Conservation (phyloP, 2,113 vertebrate genomes). For the Calyptommatus sinebrachiatus region DNA sequence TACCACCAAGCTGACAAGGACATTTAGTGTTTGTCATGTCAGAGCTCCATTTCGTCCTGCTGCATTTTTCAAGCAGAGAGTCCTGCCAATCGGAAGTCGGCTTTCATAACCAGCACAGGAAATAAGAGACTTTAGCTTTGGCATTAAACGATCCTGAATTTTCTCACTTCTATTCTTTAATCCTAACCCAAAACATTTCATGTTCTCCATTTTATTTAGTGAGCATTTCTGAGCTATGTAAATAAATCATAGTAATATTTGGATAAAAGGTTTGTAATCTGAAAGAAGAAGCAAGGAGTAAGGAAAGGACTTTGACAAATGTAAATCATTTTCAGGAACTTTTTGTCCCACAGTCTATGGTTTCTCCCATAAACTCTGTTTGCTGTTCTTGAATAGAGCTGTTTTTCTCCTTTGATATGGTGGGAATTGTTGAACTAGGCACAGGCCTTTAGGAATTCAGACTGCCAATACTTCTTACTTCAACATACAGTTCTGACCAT, state of each 20-base stretch:
- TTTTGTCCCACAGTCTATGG: not conserved
- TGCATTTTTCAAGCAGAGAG: not conserved
- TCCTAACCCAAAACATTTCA: not conserved
- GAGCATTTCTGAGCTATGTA: not conserved
- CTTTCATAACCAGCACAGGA: not conserved
- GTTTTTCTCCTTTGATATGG: not conserved
- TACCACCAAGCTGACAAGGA: constrained; percentile 14
- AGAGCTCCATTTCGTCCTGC: not conserved
- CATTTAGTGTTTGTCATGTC: constrained; percentile 7
- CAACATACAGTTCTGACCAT: not conserved
- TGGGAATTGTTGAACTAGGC: not conserved
- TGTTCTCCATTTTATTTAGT: not conserved
- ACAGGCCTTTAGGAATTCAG: not conserved
- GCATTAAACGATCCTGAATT: not conserved
- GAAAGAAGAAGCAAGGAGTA: not conserved
- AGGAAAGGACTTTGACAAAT: not conserved
- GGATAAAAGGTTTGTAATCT: not conserved
- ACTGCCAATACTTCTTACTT: not conserved
- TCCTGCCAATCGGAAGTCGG: not conserved
- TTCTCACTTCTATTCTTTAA: not conserved
- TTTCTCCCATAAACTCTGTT: not conserved
- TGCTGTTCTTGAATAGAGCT: not conserved
- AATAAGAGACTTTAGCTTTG: not conserved
- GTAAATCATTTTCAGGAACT: not conserved
- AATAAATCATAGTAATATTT: not conserved